These are phyloP conservation scores for Noctilio leporinus DNA, from an alignment of 2,113 vertebrate species.

Conservation along the genomic window DNA sequence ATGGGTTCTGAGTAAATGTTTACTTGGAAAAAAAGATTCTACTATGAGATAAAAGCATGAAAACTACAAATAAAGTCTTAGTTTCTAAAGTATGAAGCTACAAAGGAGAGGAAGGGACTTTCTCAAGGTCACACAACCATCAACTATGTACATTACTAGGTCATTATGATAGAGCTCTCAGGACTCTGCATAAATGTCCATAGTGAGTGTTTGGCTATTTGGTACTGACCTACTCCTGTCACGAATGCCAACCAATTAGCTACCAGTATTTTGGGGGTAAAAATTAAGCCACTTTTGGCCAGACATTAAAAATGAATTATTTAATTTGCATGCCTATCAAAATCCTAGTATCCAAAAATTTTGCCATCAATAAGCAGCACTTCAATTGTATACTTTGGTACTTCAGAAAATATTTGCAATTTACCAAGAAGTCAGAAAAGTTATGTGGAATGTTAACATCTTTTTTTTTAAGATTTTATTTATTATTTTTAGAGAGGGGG, in stretches of 20 bases:
- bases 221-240: not conserved
- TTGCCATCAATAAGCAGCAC: conserved; percentile 13
- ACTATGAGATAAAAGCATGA: not conserved
- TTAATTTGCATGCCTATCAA: conserved; percentile 31
- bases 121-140: not conserved
- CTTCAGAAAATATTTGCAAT: conserved; percentile 28
- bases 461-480: too few relatives aligned
- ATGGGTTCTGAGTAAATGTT: conserved; percentile 1
- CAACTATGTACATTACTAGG: not conserved
- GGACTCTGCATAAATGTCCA: not conserved
- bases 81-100: conserved; percentile 14
- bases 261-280: not conserved
- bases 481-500: too few relatives aligned
- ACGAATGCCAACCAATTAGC: not conserved
- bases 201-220: not conserved
- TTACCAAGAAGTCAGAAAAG: conserved; percentile 18
- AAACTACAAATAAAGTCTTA: not conserved
- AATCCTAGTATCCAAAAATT: conserved; percentile 32
- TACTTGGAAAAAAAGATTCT: not conserved
- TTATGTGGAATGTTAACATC: conserved; percentile 26
- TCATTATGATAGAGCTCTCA: not conserved
- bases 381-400: conserved; percentile 18
- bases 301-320: conserved; percentile 10
- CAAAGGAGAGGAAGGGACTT: not conserved
- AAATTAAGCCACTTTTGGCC: not conserved